Evolutionary conservation across 2,888 invertebrate species (phyloP).

Genomic region (Rhingia rostrata): DNA sequence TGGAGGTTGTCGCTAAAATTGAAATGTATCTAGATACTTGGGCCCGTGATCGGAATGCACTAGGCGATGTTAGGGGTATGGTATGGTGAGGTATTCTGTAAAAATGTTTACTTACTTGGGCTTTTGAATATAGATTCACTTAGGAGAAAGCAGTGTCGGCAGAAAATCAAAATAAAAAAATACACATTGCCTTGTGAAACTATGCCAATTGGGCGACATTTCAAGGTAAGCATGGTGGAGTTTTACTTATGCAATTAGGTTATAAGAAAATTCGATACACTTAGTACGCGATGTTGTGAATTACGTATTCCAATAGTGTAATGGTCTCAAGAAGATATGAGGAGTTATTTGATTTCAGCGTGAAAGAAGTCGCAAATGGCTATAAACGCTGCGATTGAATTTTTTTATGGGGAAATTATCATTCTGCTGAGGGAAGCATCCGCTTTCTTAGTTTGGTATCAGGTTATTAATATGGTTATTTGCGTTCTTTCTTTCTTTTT

Average conservation of each 20-base stretch:
- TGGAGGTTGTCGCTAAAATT: slow-evolving; percentile 22
- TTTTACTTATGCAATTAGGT: slow-evolving; percentile 65
- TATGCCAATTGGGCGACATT: slow-evolving; percentile 54
- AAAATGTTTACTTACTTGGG: slow-evolving; percentile 29
- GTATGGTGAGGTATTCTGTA: slow-evolving; percentile 15
- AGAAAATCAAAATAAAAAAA: not conserved
- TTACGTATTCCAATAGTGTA: slow-evolving; percentile 41
- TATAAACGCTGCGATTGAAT: slow-evolving; percentile 26
- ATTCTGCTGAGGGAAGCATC: not conserved
- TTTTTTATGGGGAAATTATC: slow-evolving; percentile 23
- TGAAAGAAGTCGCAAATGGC: slow-evolving; percentile 40
- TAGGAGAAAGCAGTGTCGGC: slow-evolving; percentile 49
- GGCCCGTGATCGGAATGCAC: slow-evolving; percentile 61
- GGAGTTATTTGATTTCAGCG: slow-evolving; percentile 28
- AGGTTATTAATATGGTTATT: not conserved
- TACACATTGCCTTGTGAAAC: slow-evolving; percentile 23
- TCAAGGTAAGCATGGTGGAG: slow-evolving; percentile 52
- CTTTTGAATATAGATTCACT: slow-evolving; percentile 56
- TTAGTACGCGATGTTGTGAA: slow-evolving; percentile 18
- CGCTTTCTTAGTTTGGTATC: not conserved
- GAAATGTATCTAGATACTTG: slow-evolving; percentile 26
- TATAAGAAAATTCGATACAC: slow-evolving; percentile 72
- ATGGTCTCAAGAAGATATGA: slow-evolving; percentile 20
- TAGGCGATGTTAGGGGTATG: slow-evolving; percentile 39
- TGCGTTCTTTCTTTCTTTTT: too few relatives aligned